Percentiles rank a stretch among this genome's conserved stretches.
Conservation (phyloP, 2,797 vertebrate species). For the Manis crassicaudata region DNA sequence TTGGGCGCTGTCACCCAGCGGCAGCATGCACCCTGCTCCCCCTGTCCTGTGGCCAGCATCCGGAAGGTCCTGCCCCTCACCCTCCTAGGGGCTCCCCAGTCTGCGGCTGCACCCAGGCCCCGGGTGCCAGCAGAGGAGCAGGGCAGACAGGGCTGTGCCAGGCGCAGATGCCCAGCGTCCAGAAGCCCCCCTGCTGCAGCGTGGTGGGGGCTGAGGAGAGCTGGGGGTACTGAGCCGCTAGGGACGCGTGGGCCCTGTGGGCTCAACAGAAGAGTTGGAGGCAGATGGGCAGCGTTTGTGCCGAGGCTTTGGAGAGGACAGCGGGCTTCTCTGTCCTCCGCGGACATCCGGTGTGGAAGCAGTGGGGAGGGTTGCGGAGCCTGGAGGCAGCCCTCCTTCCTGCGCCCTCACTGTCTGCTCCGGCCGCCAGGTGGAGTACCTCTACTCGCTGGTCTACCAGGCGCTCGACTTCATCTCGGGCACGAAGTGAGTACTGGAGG, state of each 20-base stretch:
- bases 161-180: too few relatives aligned
- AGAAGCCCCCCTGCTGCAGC: too few relatives aligned
- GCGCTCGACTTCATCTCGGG: conserved; percentile 93
- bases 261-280: background rate
- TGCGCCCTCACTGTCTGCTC: background rate
- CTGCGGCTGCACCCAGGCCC: background rate
- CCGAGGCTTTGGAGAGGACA: background rate
- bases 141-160: too few relatives aligned
- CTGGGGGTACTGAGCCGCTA: too few relatives aligned
- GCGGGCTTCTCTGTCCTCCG: background rate
- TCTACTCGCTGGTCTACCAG: conserved; percentile 94
- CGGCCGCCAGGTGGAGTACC: conserved; percentile 92
- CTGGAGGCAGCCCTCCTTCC: too few relatives aligned
- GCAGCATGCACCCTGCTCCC: background rate
- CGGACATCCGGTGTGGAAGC: rapidly evolving
- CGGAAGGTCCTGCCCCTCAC: background rate
- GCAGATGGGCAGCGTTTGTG: background rate
- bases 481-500: conserved; percentile 87
- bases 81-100: background rate
- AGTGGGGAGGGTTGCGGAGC: background rate
- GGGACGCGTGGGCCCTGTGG: too few relatives aligned
- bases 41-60: background rate
- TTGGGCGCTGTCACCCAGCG: rapidly evolving
- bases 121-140: too few relatives aligned
- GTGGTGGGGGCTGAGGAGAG: too few relatives aligned